Conservation (phyloP, 2,888 invertebrate genomes). For the Andrena bucephala region DNA sequence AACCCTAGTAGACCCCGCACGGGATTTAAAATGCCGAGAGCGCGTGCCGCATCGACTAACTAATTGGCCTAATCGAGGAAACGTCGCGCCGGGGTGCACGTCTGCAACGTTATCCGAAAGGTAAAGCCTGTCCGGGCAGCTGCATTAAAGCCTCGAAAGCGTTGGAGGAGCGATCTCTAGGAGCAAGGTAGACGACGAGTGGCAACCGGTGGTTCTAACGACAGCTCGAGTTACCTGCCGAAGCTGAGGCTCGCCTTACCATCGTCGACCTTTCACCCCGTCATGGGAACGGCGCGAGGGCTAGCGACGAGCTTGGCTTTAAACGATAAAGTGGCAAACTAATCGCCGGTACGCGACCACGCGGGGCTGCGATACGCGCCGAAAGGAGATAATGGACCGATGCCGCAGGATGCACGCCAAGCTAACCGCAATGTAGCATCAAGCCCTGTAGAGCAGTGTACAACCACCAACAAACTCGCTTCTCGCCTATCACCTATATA, state of each 20-base stretch:
- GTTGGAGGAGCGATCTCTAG: slow-evolving; percentile 28
- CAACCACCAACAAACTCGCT: slow-evolving; percentile 54
- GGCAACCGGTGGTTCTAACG: slow-evolving; percentile 72
- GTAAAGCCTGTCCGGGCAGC: neutral
- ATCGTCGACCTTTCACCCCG: slow-evolving; percentile 64
- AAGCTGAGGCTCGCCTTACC: slow-evolving; percentile 62
- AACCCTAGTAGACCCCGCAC: no score
- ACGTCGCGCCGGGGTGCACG: neutral
- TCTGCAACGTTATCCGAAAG: neutral
- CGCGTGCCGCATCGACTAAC: no score
- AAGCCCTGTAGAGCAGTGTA: slow-evolving; percentile 11
- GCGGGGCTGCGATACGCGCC: slow-evolving; percentile 44
- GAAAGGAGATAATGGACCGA: slow-evolving; percentile 68
- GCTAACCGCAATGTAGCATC: slow-evolving; percentile 53
- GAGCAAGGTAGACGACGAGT: slow-evolving; percentile 35
- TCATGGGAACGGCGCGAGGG: slow-evolving; percentile 35
- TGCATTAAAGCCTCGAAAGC: slow-evolving; percentile 33
- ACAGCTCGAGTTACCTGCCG: slow-evolving; percentile 66
- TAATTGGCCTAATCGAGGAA: neutral
- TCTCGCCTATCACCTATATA: slow-evolving; percentile 39
- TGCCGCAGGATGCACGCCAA: slow-evolving; percentile 51
- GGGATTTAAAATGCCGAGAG: no score
- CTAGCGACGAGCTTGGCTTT: slow-evolving; percentile 66
- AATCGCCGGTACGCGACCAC: slow-evolving; percentile 71
- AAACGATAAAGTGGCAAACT: slow-evolving; percentile 77